A percentile compares a stretch with the other conserved stretches of the same genome.
These are phyloP conservation scores for Danionella cerebrum DNA, from an alignment of 2,113 vertebrate genomes.

Conservation along the genomic window DNA sequence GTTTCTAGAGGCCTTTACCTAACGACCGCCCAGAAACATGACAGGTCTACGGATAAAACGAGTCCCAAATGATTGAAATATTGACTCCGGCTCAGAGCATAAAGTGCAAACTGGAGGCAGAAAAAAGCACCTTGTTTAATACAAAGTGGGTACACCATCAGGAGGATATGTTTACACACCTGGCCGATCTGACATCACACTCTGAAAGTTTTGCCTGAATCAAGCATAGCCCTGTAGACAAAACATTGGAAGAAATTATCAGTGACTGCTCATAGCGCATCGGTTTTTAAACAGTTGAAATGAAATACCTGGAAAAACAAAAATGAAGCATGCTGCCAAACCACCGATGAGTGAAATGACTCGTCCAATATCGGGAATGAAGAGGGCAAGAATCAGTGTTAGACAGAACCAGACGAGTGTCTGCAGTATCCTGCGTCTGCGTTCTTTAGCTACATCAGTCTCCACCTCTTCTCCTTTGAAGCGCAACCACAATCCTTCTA, in stretches of 20 bases:
- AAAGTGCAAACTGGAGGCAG: too few relatives aligned
- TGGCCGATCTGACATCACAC: slow-evolving; percentile 73
- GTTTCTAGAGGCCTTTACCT: too few relatives aligned
- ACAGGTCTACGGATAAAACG: too few relatives aligned
- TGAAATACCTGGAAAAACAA: slow-evolving; percentile 83
- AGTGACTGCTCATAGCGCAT: too few relatives aligned
- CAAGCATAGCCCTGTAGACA: slow-evolving; percentile 76
- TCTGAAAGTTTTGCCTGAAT: slow-evolving; percentile 90
- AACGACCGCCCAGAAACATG: too few relatives aligned
- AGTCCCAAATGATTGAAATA: too few relatives aligned
- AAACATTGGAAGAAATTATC: background rate
- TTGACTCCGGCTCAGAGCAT: too few relatives aligned
- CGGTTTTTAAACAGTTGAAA: background rate
- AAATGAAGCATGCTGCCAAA: slow-evolving; percentile 93
- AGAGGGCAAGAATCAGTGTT: slow-evolving; percentile 86
- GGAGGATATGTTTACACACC: slow-evolving; percentile 65
- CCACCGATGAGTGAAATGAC: slow-evolving; percentile 93
- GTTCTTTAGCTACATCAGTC: slow-evolving; percentile 79
- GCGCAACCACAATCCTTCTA: slow-evolving; percentile 94
- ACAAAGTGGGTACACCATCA: background rate
- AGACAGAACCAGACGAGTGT: slow-evolving; percentile 84
- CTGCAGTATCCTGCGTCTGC: slow-evolving; percentile 75
- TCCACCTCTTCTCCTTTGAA: slow-evolving; percentile 79
- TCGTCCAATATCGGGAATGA: slow-evolving; percentile 91
- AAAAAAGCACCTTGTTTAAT: too few relatives aligned